Base-by-base conservation (phyloP, 2,113 vertebrate species). In the Sander lucioperca region DNA sequence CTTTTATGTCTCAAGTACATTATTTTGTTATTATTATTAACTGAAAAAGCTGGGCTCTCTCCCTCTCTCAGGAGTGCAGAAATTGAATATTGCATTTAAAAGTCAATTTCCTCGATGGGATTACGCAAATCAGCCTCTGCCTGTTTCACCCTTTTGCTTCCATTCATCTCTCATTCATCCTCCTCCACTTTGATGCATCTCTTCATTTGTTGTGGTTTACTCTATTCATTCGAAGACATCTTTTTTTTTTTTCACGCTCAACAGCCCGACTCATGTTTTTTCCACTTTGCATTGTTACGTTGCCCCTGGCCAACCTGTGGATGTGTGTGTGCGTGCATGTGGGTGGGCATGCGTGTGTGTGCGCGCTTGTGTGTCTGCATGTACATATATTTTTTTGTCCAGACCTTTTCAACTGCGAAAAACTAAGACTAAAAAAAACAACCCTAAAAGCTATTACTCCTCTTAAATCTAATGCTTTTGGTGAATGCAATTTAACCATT, bases 1-100 rank as follows among this genome's bases (percentile, higher is more conserved):
- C 94, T 95, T 95, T 95, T 94, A 95, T 93, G 89, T 94, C 88
- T 94, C 88, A 90, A 93, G 90, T 92, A 93, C 93, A 94, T 95
- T 94, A 95, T 95, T 95, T 94, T 95, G 94, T 95, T 95, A 94
- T 95, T 95, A 93, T 94, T 92, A 94, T 94, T 93, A 94, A 91
- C 87, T 82, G 82, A 92, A 92, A 92, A 92, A 91, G 85, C 81
- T 61, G 43, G 62, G 53, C 77, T 63, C 73, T 70, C 74, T 56
- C 74, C 79, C 77, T 64, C 68, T 65, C 79, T 59, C 87, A 86
- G 77, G 87, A 91, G 86, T 91, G 86, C 54, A 33, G 74, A 95
- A 95, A 95, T 95, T 94, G 93, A 95, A 96, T 95, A 93, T 95
- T 94, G 91, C 92, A 92, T 95, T 95, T 95, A 95, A 95, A 95